Evolutionary conservation across 2,888 invertebrate species (phyloP), one percentile per base, ranked within the genome.

Genomic region (Epicampocera succincta): DNA sequence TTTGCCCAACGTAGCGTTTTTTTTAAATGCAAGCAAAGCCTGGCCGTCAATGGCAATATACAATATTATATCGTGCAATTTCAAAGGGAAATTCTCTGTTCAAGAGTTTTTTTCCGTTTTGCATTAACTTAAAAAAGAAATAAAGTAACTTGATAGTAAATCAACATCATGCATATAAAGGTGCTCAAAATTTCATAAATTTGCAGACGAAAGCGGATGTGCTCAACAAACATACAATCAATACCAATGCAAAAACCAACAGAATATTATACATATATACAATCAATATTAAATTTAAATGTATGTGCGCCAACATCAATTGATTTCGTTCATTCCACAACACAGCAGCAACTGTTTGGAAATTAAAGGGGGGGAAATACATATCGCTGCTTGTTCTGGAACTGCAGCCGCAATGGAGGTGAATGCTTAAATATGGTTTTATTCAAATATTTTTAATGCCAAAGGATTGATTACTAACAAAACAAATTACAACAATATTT

Each of bases 81-180:
- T 29, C 6, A 3, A 29, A 6, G 3, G 8, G 33, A 8, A 33
- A 33, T 9, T 33, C 33, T 9, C 33, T 5, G 3, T 8, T 33
- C 8, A 33, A 33, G 8, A 9, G 33, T 33, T 33, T 33, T 33
- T 15, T 0, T 17, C 15, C n/a, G 8, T 29, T 46, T 46, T 15
- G 38, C 5, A 38, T 54, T 12, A 12, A 11, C 25, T 52, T 66
- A 52, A n/a, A 42, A n/a, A 66, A 33, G 6, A 33, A 33, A 52
- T 12, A 40, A 40, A 17, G 21, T 25, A 42, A 66, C 12, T 15
- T 25, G 21, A 17, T 12, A 19, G 50, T 48, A 44, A 54, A 66
- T 71, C 3, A 82, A 75, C 74, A 78, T 78, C 82, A 82, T 82
- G 82, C 82, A 25, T 78, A 25, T 78, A 52, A 52, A 54, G 46